A percentile compares a stretch with the other conserved stretches of the same genome.
phyloP scores from a whole-genome alignment of 2,888 invertebrate genomes.

The Caenorhabditis imperialis region DNA sequence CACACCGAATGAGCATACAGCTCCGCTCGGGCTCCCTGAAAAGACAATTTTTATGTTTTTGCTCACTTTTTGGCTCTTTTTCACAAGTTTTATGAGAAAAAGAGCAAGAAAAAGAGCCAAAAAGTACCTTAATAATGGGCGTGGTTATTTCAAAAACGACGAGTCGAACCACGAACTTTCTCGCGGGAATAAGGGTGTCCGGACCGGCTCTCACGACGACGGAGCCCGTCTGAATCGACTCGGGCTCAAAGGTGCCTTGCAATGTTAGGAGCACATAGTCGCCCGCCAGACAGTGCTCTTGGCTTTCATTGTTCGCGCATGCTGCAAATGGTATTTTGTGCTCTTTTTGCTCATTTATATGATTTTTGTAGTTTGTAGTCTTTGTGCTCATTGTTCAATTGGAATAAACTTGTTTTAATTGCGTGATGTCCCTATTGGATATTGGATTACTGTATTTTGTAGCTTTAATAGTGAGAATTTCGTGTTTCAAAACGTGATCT shows the following conservation, averaged over 20 bases:
- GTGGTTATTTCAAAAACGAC: constrained; percentile 91
- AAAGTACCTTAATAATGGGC: constrained; percentile 78
- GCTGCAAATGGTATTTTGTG: constrained; percentile 30
- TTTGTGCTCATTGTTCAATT: too few relatives aligned
- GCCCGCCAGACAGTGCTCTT: constrained; percentile 79
- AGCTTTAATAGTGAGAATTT: too few relatives aligned
- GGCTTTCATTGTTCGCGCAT: constrained; percentile 47
- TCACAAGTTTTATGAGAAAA: neutral
- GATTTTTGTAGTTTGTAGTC: too few relatives aligned
- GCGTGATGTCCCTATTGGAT: too few relatives aligned
- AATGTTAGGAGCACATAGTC: constrained; percentile 90
- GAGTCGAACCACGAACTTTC: constrained; percentile 89
- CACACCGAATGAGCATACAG: constrained; percentile 93
- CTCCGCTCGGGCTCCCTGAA: constrained; percentile 81
- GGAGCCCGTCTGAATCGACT: constrained; percentile 87
- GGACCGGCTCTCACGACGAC: constrained; percentile 85
- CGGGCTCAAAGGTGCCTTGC: constrained; percentile 78
- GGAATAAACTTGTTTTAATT: too few relatives aligned
- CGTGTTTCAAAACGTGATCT: too few relatives aligned
- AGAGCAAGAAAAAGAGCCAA: neutral
- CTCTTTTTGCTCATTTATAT: too few relatives aligned
- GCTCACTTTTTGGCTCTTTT: neutral
- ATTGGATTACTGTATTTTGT: too few relatives aligned
- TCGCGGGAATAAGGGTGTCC: constrained; percentile 72
- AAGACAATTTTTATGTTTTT: neutral